Base-by-base conservation (phyloP, 2,797 vertebrate species). In the Anniella stebbinsi region DNA sequence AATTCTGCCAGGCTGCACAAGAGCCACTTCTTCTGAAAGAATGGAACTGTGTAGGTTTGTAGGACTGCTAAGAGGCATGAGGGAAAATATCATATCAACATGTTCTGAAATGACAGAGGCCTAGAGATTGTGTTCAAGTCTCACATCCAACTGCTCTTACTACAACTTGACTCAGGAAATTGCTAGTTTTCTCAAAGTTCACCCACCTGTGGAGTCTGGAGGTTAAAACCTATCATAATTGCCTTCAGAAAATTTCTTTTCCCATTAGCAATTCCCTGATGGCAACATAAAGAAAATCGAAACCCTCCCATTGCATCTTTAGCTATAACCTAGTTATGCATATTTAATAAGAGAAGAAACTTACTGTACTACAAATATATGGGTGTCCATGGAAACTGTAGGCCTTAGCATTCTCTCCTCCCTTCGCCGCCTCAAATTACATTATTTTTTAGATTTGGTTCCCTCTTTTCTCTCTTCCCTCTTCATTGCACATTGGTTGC, bases 271-370 rank as follows among this genome's bases (percentile, higher is more conserved):
- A 94, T 91, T 96, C 94, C 94, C 93, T 89, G 80, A 92, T 92
- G 96, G 92, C 91, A 94, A 94, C 25, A 87, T 94, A 96, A 94
- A 95, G 95, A 95, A 95, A 94, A 93, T 92, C 91, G 93, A 95
- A 90, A 93, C 81, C 88, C 91, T 96, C 92, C 57, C 83, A 93
- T 92, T 78, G 87, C 91, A 92, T 94, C 86, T 92, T 86, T 91
- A 93, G 92, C 89, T 90, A 70, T 88, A 93, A 90, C 83, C 91
- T 95, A 75, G 93, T 90, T 95, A 94, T 95, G 94, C 94, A 96
- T 95, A 95, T 95, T 96, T 96, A 95, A 96, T 96, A 95, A 95
- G 94, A 92, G 82, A 85, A 94, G 95, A 95, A 89, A 92, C 85
- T 89, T 91, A 89, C 92, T 92, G 92, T 89, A 88, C 93, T 91